A percentile compares a stretch with the other conserved stretches of the same genome.
These are phyloP conservation scores for Drosophila bipectinata DNA, from an alignment of 1,140 invertebrate species.

Conservation along the genomic window DNA sequence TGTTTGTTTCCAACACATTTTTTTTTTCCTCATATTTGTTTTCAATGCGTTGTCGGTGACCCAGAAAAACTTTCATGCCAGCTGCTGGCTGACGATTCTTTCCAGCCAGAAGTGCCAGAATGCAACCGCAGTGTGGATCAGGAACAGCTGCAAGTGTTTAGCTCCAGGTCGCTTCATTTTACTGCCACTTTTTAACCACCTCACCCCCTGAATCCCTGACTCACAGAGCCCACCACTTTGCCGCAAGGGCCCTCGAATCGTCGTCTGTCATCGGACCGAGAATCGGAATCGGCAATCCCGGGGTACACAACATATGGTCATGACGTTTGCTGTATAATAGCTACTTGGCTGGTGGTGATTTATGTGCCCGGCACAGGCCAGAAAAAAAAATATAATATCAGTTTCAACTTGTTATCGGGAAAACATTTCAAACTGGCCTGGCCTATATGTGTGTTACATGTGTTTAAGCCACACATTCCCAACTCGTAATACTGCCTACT, in stretches of 20 bases:
- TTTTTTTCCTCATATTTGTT: conserved; percentile 14
- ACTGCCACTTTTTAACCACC: conserved; percentile 25
- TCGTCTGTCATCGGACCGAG: conserved; percentile 32
- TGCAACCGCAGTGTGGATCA: conserved; percentile 46
- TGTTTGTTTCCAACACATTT: conserved; percentile 45
- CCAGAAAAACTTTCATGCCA: conserved; percentile 81
- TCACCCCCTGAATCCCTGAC: not conserved
- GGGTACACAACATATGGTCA: conserved; percentile 52
- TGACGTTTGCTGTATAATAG: conserved; percentile 73
- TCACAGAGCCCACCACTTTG: not conserved
- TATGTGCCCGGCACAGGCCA: conserved; percentile 35
- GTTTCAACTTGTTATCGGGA: not conserved
- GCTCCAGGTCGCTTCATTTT: conserved; percentile 31
- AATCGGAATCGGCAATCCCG: conserved; percentile 19
- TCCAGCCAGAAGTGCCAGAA: conserved; percentile 20
- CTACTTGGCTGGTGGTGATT: conserved; percentile 59
- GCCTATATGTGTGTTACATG: not conserved
- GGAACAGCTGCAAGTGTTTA: conserved; percentile 78
- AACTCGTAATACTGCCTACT: not conserved
- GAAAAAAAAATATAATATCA: conserved; percentile 1
- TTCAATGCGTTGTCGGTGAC: conserved; percentile 76
- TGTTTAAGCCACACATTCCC: not conserved
- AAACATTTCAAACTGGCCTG: not conserved
- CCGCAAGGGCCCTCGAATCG: conserved; percentile 18
- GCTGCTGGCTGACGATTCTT: conserved; percentile 32